Evolutionary conservation across 2,797 vertebrate genomes (phyloP).

Genomic region (Rousettus madagascariensis): DNA sequence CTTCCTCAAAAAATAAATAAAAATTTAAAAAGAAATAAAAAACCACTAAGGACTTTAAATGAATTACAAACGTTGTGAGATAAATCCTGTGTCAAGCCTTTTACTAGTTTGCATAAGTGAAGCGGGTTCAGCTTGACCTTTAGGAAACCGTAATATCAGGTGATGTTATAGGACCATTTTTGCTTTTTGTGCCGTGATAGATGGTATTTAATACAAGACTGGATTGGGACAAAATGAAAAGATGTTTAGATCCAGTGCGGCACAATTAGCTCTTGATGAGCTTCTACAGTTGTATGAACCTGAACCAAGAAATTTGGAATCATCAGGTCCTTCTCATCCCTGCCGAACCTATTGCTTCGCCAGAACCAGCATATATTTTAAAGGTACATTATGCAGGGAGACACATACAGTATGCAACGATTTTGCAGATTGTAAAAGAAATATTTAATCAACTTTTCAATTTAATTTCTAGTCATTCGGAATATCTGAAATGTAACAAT

Average conservation of each 20-base stretch:
- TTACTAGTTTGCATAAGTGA: slow-evolving; percentile 87
- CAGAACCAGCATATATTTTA: not conserved
- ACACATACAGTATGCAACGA: slow-evolving; percentile 82
- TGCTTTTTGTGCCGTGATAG: no score
- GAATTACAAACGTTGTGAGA: slow-evolving; percentile 85
- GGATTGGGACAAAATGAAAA: no score
- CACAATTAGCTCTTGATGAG: no score
- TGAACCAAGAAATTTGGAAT: no score
- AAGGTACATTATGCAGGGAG: slow-evolving; percentile 78
- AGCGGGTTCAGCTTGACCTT: slow-evolving; percentile 88
- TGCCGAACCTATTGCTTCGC: not conserved
- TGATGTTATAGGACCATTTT: no score
- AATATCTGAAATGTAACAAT: slow-evolving; percentile 87
- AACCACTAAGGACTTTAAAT: slow-evolving; percentile 79
- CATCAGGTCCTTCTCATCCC: not conserved
- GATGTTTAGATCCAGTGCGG: no score
- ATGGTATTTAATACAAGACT: no score
- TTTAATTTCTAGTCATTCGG: slow-evolving; percentile 81
- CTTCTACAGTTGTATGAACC: no score
- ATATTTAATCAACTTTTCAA: slow-evolving; percentile 84
- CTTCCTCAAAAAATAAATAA: slow-evolving; percentile 58
- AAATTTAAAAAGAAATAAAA: slow-evolving; percentile 56
- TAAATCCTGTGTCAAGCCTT: slow-evolving; percentile 89
- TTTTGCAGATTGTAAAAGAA: slow-evolving; percentile 85
- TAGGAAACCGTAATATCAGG: slow-evolving; percentile 92